Evolutionary conservation across 2,113 vertebrate species (phyloP).

Genomic region (Erythrocebus patas): DNA sequence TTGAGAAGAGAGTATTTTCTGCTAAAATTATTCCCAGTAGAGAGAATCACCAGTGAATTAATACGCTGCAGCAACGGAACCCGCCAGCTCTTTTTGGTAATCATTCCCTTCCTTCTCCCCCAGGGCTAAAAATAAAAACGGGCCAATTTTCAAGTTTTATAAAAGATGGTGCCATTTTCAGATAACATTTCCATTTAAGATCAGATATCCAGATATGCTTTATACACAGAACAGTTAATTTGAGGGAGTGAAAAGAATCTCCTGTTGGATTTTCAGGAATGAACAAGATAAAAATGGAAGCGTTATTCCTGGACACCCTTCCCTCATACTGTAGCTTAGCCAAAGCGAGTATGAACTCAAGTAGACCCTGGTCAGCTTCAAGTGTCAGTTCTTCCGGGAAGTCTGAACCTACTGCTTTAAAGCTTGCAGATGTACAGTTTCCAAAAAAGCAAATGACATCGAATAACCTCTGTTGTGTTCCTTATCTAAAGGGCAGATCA

Average conservation of each 20-base stretch:
- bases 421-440: background rate
- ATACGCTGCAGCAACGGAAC: background rate
- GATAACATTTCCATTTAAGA: background rate
- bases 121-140: background rate
- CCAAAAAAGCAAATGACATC: background rate
- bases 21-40: background rate
- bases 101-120: background rate
- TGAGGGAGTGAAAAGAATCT: background rate
- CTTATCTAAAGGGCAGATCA: background rate
- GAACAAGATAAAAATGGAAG: slow-evolving; percentile 33
- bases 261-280: slow-evolving; percentile 37
- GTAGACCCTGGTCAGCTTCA: background rate
- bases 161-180: background rate
- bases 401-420: background rate
- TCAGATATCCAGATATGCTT: background rate
- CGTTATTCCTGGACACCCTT: background rate
- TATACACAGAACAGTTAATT: background rate
- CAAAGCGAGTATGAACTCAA: background rate
- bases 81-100: background rate
- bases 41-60: background rate
- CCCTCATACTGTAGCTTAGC: background rate
- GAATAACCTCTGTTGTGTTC: background rate
- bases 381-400: background rate
- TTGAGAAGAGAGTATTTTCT: background rate
- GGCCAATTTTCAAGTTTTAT: background rate